Evolutionary conservation across 2,888 invertebrate species (phyloP).

Genomic region (Operophtera brumata): DNA sequence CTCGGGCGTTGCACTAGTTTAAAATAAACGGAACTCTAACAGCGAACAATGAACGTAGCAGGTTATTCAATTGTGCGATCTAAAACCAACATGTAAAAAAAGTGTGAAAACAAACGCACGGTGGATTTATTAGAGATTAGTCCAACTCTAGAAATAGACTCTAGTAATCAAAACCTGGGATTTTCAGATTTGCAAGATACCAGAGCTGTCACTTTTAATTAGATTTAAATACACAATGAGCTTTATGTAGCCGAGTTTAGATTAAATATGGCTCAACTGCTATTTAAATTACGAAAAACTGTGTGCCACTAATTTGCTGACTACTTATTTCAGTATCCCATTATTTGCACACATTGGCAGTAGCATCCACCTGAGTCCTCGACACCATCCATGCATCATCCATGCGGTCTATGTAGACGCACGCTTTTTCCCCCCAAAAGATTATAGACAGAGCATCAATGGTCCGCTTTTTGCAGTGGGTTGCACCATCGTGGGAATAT

Average conservation of each 20-base stretch:
- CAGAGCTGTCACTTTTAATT: neutral
- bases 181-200: slow-evolving; percentile 11
- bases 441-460: too few species aligned
- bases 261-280: neutral
- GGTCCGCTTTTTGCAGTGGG: too few species aligned
- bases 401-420: too few species aligned
- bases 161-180: slow-evolving; percentile 24
- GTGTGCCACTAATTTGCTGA: too few species aligned
- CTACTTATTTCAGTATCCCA: too few species aligned
- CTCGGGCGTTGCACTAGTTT: too few species aligned
- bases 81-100: slow-evolving; percentile 54
- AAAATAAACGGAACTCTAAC: slow-evolving; percentile 3
- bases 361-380: too few species aligned
- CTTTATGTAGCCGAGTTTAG: neutral
- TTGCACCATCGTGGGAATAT: too few species aligned
- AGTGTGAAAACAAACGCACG: slow-evolving; percentile 50
- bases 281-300: neutral
- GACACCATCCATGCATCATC: too few species aligned
- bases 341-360: too few species aligned
- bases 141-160: slow-evolving; percentile 46
- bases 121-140: slow-evolving; percentile 38
- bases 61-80: slow-evolving; percentile 36
- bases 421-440: too few species aligned
- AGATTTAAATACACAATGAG: neutral
- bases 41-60: slow-evolving; percentile 13